Evolutionary conservation across 2,797 vertebrate species (phyloP).

Genomic region (Chrysocyon brachyurus): DNA sequence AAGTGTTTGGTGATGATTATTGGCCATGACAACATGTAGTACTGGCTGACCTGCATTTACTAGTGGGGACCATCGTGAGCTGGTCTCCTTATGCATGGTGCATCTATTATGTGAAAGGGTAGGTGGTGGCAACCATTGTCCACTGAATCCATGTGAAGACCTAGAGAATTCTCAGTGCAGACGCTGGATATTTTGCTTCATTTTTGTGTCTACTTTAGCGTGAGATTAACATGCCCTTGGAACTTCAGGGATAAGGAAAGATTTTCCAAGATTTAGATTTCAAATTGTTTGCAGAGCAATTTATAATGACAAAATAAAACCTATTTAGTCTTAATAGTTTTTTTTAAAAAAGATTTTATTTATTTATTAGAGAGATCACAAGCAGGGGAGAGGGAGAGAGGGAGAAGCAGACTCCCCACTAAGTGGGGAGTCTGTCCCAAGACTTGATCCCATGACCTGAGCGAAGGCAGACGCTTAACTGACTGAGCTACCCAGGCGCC

Average conservation of each 20-base stretch:
- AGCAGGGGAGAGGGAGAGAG: too few relatives aligned
- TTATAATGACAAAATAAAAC: slow-evolving; percentile 3
- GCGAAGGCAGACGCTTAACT: too few relatives aligned
- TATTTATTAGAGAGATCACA: too few relatives aligned
- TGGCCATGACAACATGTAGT: not conserved
- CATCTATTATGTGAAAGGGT: not conserved
- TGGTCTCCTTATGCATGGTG: accelerated
- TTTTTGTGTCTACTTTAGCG: not conserved
- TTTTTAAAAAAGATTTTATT: too few relatives aligned
- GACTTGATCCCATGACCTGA: too few relatives aligned
- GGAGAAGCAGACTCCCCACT: too few relatives aligned
- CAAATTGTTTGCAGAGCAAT: slow-evolving; percentile 8
- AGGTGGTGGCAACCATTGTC: not conserved
- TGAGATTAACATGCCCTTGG: not conserved
- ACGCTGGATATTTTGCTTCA: not conserved
- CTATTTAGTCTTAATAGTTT: not conserved
- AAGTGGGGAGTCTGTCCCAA: too few relatives aligned
- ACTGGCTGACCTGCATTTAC: not conserved
- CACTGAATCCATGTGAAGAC: not conserved
- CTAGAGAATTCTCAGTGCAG: not conserved
- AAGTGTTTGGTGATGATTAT: not conserved
- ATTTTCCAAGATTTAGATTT: slow-evolving; percentile 42
- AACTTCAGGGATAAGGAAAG: not conserved
- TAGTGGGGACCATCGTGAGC: not conserved
- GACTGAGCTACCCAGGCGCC: too few relatives aligned